Conservation (phyloP, 2,888 invertebrate species). For the Luffia ferchaultella region DNA sequence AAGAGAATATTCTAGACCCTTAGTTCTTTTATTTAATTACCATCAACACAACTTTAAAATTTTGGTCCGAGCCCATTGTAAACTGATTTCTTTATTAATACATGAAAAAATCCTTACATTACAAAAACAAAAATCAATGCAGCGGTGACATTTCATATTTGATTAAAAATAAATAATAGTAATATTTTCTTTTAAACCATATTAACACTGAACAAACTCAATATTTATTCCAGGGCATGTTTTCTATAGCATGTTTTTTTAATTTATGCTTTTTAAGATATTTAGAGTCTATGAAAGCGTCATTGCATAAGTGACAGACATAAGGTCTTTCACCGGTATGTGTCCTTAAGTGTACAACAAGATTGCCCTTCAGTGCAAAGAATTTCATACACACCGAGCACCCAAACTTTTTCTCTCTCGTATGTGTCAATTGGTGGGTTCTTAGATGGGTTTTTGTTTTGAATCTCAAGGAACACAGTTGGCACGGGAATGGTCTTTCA, state of each 20-base stretch:
- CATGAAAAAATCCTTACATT: too few relatives aligned
- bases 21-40: too few relatives aligned
- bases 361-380: constrained; percentile 57
- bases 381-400: constrained; percentile 63
- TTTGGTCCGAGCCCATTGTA: too few relatives aligned
- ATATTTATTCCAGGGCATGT: constrained; percentile 51
- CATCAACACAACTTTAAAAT: too few relatives aligned
- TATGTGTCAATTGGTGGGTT: constrained; percentile 58
- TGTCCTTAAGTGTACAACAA: constrained; percentile 55
- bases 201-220: too few relatives aligned
- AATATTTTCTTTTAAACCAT: too few relatives aligned
- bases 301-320: constrained; percentile 47
- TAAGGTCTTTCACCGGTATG: constrained; percentile 62
- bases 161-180: too few relatives aligned
- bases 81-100: too few relatives aligned
- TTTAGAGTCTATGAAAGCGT: constrained; percentile 61
- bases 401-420: constrained; percentile 58
- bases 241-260: constrained; percentile 50
- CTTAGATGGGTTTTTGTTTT: constrained; percentile 58
- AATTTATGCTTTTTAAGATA: constrained; percentile 59
- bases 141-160: too few relatives aligned
- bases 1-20: too few relatives aligned
- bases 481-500: constrained; percentile 52
- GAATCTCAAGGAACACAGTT: constrained; percentile 47
- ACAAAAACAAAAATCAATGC: too few relatives aligned